Base-by-base conservation (phyloP, 2,797 vertebrate genomes). In the Etheostoma nigrum region DNA sequence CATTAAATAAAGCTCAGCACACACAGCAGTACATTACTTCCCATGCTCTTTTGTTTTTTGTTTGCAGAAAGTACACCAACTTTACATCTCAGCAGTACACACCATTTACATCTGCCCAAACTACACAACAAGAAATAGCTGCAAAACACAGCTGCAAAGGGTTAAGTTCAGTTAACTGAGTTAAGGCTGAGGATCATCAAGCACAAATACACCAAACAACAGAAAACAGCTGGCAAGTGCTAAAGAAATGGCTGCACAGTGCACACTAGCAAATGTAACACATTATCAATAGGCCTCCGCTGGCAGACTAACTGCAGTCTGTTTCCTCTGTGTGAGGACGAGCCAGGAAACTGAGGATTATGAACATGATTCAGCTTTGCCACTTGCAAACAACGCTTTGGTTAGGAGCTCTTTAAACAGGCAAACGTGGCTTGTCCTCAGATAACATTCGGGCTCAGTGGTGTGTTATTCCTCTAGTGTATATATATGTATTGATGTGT, bases 1-100 rank as follows among this genome's bases (percentile, higher is more conserved):
- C 67, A 45, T 64, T 30, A 63, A 54, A 42, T 18, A 44, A 51
- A 69, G 36, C 51, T 60, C 42, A 51, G 62, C 48, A 19, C 63
- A 15, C 9, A 25, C 49, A 55, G 15, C 27, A 21, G 59, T 40
- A 8, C 15, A 54, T 74, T 0, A 57, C 0, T 44, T 25, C 27
- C 12, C 1, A 36, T 3, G 16, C 25, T 25, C 1, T 4, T 48
- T 44, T 52, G 36, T 40, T 36, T 47, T 15, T n/a, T 12, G 33
- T 21, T 47, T 42, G 47, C 14, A 55, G 30, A 27, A 42, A 30
- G 5, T 4, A 33, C 1, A 36, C 1, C 13, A 15, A 40, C 61
- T 16, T 25, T 12, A 14, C 10, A 47, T 30, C 16, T 66, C 52
- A 54, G 15, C n/a, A 7, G 36, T 19, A 13, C 5, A 44, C 19